Evolutionary conservation across 2,888 invertebrate genomes (phyloP).

Genomic region (Therioaphis trifolii): DNA sequence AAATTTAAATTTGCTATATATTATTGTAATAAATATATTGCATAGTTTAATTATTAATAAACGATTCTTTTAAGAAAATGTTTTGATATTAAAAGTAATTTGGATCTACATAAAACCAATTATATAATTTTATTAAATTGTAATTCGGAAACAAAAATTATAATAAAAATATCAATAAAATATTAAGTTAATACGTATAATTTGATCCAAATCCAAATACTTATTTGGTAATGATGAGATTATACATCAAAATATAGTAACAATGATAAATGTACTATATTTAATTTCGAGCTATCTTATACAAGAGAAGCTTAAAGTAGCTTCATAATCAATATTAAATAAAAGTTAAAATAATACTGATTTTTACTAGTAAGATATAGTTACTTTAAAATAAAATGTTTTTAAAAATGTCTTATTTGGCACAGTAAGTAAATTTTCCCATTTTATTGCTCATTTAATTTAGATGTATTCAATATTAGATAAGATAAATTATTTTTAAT

Average conservation of each 20-base stretch:
- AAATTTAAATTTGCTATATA: conserved; percentile 37
- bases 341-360: conserved; percentile 15
- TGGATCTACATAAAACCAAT: not conserved
- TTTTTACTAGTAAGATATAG: not conserved
- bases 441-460: conserved; percentile 15
- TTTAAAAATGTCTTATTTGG: conserved; percentile 33
- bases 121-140: conserved; percentile 7
- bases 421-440: conserved; percentile 35
- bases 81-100: conserved; percentile 22
- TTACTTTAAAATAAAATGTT: conserved; percentile 4
- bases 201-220: conserved; percentile 35
- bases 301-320: conserved; percentile 10
- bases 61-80: not conserved
- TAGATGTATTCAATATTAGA: conserved; percentile 15
- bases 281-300: not conserved
- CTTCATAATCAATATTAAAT: not conserved
- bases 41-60: conserved; percentile 47
- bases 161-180: not conserved
- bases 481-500: conserved; percentile 5
- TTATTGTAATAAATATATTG: conserved; percentile 27
- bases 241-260: conserved; percentile 21
- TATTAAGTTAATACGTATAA: not conserved
- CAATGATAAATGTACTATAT: conserved; percentile 12
- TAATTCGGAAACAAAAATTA: conserved; percentile 45
- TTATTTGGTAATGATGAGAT: conserved; percentile 1